Evolutionary conservation across 1,140 invertebrate genomes (phyloP), one percentile per base, ranked within the genome.

Genomic region (Fopius arisanus): DNA sequence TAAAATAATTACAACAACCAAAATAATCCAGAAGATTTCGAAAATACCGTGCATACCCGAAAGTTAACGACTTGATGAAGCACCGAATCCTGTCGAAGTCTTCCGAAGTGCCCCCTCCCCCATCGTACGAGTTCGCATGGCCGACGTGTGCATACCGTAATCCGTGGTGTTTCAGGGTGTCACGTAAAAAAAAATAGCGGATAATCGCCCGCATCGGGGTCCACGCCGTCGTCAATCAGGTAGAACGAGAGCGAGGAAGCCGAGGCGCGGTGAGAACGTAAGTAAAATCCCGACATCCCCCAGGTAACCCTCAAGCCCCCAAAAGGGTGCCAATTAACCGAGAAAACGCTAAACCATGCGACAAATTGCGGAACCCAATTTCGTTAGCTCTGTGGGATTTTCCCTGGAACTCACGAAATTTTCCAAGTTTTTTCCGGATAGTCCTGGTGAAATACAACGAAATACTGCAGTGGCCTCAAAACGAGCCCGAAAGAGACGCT

Each of bases 121-220:
- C 54, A 19, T 59, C 74, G 16, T 75, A 71, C 59, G 23, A 54
- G 23, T 73, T 76, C 82, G 82, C 80, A 86, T 86, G 84, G 84
- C 83, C 83, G 83, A 83, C 81, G 83, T 84, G 79, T 85, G 80
- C 81, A 83, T 81, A 78, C 70, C 75, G 78, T 79, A 79, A 78
- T 76, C 79, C 76, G 29, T 31, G 29, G 54, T 72, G 77, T 70
- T 67, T 81, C 77, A 75, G 67, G 63, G 73, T 79, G 59, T 66
- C 71, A 66, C 67, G 59, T 28, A 63, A 16, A 4, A 63, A n/a
- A 31, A 40, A 2, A 62, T 63, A 51, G 43, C 54, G 28, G 62
- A 62, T 63, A 48, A 37, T 65, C 33, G 59, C 43, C 23, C 43
- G 66, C 48, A 63, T 72, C 29, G 59, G 54, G 28, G 29, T 41